Base-by-base conservation (phyloP, 2,797 vertebrate species). In the Muscicapa striata region DNA sequence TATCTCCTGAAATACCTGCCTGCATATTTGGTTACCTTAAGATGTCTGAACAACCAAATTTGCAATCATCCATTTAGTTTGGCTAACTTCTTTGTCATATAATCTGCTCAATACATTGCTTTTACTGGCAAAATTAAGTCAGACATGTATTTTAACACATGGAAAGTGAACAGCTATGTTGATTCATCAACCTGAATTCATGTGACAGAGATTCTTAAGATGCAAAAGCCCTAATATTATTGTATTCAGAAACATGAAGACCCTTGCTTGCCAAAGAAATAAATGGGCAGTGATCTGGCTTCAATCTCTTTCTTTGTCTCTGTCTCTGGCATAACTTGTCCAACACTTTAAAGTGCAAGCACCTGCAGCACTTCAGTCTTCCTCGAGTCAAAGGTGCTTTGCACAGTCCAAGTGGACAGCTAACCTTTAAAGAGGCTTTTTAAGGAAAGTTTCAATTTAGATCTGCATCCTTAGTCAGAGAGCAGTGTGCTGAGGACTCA, bases 171-270 rank as follows among this genome's bases (percentile, higher is more conserved):
- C 61, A 81, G 21, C 15, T 70, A 11, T 49, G 57, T 80, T 83
- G 59, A 94, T 95, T 80, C 41, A 74, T 38, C 58, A 61, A n/a
- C 49, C 52, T 88, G 57, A 93, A 97, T 76, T 94, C 68, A 85
- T 18, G 24, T 75, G 79, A 87, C 40, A 74, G 5, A 48, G 21
- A 40, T 19, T 79, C 36, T 64, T 94, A 89, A 91, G 85, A 74
- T 36, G 66, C 5, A 91, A 76, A 85, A 46, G 3, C 9, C 45
- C 54, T 67, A 61, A 24, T 43, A 68, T 41, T 70, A 59, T 34
- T 72, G 23, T 70, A 6, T n/a, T 67, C 21, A 52, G 48, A 36
- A 23, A 52, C 3, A 32, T 69, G 63, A 79, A 67, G 63, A 81
- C 16, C 15, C 19, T 77, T 83, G 9, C 27, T 70, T 79, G 48